A percentile compares a stretch with the other conserved stretches of the same genome.
Conservation (phyloP, 1,140 invertebrate species). For the Frieseomelitta varia region DNA sequence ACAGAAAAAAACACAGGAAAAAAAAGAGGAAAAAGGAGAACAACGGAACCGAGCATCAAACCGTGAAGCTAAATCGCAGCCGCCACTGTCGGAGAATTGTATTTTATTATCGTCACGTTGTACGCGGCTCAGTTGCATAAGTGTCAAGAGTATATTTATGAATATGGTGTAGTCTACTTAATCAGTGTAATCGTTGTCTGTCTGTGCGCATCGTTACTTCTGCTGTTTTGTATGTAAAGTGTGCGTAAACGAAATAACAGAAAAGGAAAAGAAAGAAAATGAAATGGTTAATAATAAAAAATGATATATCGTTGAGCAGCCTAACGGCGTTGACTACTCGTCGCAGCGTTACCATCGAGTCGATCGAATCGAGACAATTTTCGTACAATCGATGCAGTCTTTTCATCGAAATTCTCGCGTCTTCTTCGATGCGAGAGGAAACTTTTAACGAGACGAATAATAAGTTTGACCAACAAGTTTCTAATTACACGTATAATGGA, state of each 20-base stretch:
- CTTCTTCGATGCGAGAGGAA: too few relatives aligned
- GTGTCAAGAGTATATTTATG: constrained; percentile 66
- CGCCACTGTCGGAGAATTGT: constrained; percentile 30
- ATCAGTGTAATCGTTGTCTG: constrained; percentile 51
- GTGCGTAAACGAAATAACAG: constrained; percentile 32
- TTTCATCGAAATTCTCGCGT: not conserved
- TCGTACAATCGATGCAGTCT: not conserved
- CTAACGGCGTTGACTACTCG: constrained; percentile 56
- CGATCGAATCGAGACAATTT: constrained; percentile 2
- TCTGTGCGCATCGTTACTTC: constrained; percentile 67
- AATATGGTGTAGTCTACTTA: constrained; percentile 51
- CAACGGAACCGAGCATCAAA: constrained; percentile 15
- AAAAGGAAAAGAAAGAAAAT: not conserved
- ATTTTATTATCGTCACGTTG: constrained; percentile 67
- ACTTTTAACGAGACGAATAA: too few relatives aligned
- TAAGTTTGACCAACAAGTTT: too few relatives aligned
- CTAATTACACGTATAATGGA: too few relatives aligned
- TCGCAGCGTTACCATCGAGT: constrained; percentile 48
- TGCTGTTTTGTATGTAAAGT: constrained; percentile 67
- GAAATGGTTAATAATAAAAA: constrained; percentile 40
- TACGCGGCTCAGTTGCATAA: constrained; percentile 67
- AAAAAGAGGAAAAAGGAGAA: not conserved
- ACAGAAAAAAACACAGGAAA: too few relatives aligned
- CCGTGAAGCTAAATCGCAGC: constrained; percentile 36
- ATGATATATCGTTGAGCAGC: constrained; percentile 59